Evolutionary conservation across 2,888 invertebrate species (phyloP).

Genomic region (Polydrusus pterygomalis): DNA sequence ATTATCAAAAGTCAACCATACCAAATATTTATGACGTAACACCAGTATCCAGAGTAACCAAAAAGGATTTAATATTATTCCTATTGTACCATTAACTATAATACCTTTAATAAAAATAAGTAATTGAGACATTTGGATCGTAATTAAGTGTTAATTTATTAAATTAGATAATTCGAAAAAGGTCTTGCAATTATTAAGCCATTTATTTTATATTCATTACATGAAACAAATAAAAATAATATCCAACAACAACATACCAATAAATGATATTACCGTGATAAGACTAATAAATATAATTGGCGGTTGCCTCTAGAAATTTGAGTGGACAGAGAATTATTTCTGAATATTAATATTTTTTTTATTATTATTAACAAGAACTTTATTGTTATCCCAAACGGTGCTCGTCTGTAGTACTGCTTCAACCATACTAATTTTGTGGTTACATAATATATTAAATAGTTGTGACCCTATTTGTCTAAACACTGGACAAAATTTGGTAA

Average conservation of each 20-base stretch:
- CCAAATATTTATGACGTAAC: not conserved
- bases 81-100: conserved; percentile 1
- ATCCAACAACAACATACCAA: not conserved
- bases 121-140: not conserved
- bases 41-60: not conserved
- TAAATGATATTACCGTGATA: not conserved
- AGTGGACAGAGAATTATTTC: no score
- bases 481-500: no score
- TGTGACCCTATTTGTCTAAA: no score
- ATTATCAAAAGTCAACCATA: not conserved
- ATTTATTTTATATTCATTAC: conserved; percentile 2
- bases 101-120: not conserved
- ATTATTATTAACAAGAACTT: no score
- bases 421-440: no score
- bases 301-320: no score
- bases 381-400: no score
- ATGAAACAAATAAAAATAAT: not conserved
- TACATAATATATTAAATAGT: no score
- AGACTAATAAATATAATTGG: not conserved
- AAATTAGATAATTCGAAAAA: not conserved
- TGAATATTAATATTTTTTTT: no score
- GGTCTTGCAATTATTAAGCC: not conserved
- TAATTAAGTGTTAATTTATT: not conserved
- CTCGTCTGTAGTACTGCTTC: no score
- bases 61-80: conserved; percentile 2